Conservation (phyloP, 2,113 vertebrate species). For the Hymenochirus boettgeri region DNA sequence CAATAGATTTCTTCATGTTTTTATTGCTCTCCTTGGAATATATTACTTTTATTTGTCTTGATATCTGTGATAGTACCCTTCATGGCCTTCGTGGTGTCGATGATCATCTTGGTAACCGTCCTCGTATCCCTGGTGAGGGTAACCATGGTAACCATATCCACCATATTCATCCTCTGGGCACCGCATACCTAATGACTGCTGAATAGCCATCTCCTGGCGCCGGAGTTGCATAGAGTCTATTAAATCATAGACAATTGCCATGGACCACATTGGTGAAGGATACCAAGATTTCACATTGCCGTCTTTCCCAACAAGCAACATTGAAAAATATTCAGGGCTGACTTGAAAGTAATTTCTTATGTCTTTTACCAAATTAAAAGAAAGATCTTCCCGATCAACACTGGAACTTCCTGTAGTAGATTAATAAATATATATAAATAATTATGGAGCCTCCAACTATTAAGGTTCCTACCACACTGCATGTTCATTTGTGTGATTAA, state of each 20-base stretch:
- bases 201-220: conserved; percentile 97
- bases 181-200: conserved; percentile 94
- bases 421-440: too few relatives aligned
- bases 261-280: conserved; percentile 96
- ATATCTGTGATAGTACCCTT: conserved; percentile 83
- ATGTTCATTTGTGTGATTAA: too few relatives aligned
- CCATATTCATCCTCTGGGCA: conserved; percentile 95
- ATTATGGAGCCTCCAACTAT: too few relatives aligned
- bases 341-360: conserved; percentile 97
- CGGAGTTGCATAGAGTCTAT: conserved; percentile 98
- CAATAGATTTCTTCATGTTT: background rate
- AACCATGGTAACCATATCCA: conserved; percentile 90
- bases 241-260: conserved; percentile 95
- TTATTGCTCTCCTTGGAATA: conserved; percentile 8
- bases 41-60: conserved; percentile 62
- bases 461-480: too few relatives aligned
- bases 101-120: conserved; percentile 92
- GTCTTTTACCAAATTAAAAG: conserved; percentile 83
- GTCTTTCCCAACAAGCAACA: conserved; percentile 96
- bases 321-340: conserved; percentile 96
- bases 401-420: conserved; percentile 76
- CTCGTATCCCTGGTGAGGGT: conserved; percentile 82
- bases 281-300: conserved; percentile 98
- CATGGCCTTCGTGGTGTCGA: conserved; percentile 66
- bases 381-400: conserved; percentile 88